Conservation (phyloP, 2,888 invertebrate genomes). For the Lottia scabra region DNA sequence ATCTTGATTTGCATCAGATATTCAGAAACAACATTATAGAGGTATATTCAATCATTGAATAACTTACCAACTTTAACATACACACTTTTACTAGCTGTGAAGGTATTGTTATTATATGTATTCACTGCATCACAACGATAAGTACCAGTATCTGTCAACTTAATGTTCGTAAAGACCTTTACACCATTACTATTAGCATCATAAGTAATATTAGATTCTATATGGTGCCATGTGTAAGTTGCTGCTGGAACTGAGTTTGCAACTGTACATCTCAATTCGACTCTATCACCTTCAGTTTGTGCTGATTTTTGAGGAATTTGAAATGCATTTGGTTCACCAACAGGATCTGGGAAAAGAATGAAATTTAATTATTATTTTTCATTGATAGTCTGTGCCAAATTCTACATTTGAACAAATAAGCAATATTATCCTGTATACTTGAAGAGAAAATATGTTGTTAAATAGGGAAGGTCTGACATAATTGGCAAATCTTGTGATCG, state of each 20-base stretch:
- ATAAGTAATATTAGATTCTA: neutral
- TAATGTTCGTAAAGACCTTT: neutral
- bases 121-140: neutral
- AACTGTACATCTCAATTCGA: neutral
- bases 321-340: neutral
- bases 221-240: constrained; percentile 7
- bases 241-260: neutral
- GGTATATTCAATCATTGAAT: too few species aligned
- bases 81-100: neutral
- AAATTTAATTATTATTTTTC: too few species aligned
- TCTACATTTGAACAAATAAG: too few species aligned
- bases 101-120: neutral
- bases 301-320: neutral
- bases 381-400: too few species aligned
- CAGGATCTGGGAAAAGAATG: too few species aligned
- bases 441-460: too few species aligned
- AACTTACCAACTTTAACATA: too few species aligned
- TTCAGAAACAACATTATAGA: too few species aligned
- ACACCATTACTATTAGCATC: neutral
- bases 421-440: too few species aligned
- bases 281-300: neutral
- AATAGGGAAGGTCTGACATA: too few species aligned
- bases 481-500: too few species aligned
- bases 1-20: too few species aligned
- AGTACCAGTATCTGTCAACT: neutral